phyloP scores from a whole-genome alignment of 1,140 invertebrate species.

The Plodia interpunctella region DNA sequence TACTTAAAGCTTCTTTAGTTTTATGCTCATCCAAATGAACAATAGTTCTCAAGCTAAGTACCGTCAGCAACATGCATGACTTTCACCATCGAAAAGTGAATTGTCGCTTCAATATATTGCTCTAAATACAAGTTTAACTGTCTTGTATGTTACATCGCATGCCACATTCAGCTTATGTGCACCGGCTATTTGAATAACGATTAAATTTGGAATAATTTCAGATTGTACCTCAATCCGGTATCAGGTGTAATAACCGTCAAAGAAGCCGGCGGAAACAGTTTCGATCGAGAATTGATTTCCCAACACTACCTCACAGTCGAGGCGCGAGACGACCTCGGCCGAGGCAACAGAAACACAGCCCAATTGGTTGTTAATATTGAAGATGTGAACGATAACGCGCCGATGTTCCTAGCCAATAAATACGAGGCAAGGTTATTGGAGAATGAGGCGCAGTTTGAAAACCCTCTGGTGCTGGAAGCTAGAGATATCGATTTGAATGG shows the following conservation, averaged over 20 bases:
- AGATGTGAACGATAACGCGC: conserved; percentile 93
- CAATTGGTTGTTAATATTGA: conserved; percentile 91
- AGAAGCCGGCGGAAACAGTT: conserved; percentile 82
- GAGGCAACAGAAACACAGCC: conserved; percentile 86
- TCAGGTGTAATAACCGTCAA: conserved; percentile 91
- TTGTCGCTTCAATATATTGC: no score
- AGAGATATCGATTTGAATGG: conserved; percentile 92
- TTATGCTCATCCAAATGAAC: no score
- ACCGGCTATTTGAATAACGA: no score
- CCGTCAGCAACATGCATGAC: no score
- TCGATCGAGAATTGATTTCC: conserved; percentile 92
- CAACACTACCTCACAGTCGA: conserved; percentile 94
- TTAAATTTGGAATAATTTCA: conserved; percentile 67
- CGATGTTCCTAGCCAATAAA: conserved; percentile 87
- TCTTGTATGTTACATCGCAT: no score
- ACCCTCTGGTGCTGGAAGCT: conserved; percentile 86
- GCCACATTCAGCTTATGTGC: no score
- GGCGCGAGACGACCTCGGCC: conserved; percentile 90
- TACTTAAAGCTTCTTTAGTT: no score
- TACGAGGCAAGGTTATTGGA: conserved; percentile 91
- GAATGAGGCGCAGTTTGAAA: conserved; percentile 88
- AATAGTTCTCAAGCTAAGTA: no score
- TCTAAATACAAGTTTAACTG: no score
- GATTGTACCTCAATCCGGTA: conserved; percentile 87
- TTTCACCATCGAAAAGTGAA: no score